Evolutionary conservation across 2,113 vertebrate genomes (phyloP).

Genomic region (Antennarius striatus): DNA sequence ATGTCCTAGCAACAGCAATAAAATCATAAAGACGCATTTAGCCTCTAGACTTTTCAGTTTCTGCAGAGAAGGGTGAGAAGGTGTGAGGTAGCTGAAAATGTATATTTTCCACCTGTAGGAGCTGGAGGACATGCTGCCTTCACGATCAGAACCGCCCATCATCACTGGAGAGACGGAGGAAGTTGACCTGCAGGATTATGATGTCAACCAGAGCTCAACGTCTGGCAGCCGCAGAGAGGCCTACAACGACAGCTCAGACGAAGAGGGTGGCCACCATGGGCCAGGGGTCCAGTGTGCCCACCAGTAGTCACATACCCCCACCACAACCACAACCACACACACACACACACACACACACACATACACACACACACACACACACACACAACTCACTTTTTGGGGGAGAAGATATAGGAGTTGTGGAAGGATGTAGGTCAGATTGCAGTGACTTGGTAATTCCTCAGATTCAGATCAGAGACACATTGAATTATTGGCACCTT

Average conservation of each 20-base stretch:
- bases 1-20: neutral
- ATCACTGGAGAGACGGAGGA: constrained; percentile 92
- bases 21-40: too few relatives aligned
- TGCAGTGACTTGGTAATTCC: constrained; percentile 70
- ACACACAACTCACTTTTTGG: constrained; percentile 23
- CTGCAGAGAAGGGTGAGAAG: neutral
- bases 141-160: constrained; percentile 89
- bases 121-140: constrained; percentile 96
- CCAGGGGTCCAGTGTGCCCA: constrained; percentile 98
- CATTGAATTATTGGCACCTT: constrained; percentile 8
- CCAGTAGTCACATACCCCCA: constrained; percentile 79
- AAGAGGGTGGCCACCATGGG: constrained; percentile 93
- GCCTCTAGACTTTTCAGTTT: too few relatives aligned
- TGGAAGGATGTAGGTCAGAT: constrained; percentile 79
- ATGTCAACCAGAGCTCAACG: constrained; percentile 87
- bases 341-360: neutral
- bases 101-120: constrained; percentile 78
- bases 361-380: neutral
- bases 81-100: too few relatives aligned
- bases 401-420: constrained; percentile 65
- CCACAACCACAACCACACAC: neutral
- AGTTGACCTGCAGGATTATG: constrained; percentile 96
- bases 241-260: constrained; percentile 97
- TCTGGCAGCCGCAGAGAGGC: constrained; percentile 92
- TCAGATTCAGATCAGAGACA: constrained; percentile 36